phyloP scores from a whole-genome alignment of 1,140 invertebrate genomes.

The Thaumatotibia leucotreta region DNA sequence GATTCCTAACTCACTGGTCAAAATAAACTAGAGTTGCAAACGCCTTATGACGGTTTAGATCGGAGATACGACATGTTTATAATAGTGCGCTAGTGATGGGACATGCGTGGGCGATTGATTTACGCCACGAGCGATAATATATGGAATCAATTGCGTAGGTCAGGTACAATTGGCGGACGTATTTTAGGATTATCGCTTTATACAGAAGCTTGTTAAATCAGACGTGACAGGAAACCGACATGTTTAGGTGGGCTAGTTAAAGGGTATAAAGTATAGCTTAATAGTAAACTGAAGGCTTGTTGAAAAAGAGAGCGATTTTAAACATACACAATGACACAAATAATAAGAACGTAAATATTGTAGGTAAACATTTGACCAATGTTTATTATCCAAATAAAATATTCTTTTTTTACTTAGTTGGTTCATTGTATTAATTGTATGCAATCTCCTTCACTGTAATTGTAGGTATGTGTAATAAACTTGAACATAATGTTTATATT shows the following conservation, averaged over 20 bases:
- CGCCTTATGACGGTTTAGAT: background rate
- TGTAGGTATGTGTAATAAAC: too few species aligned
- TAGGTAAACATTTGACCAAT: too few species aligned
- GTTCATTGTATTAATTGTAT: too few species aligned
- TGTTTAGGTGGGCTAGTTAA: background rate
- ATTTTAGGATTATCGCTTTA: slow-evolving; percentile 11
- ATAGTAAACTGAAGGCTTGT: too few species aligned
- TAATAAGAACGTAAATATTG: too few species aligned
- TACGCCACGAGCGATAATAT: slow-evolving; percentile 24
- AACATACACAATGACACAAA: too few species aligned
- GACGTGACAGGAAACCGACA: background rate
- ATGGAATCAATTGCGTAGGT: slow-evolving; percentile 28
- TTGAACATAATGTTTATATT: too few species aligned
- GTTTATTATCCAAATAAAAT: too few species aligned
- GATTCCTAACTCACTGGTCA: background rate
- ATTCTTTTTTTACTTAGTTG: too few species aligned
- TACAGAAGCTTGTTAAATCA: background rate
- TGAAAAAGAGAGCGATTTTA: too few species aligned
- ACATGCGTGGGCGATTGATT: slow-evolving; percentile 57
- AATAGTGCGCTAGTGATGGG: slow-evolving; percentile 23
- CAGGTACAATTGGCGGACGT: background rate
- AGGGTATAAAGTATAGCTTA: background rate
- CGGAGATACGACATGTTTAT: slow-evolving; percentile 27
- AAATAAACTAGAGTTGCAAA: background rate
- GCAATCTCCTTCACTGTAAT: too few species aligned